Evolutionary conservation across 2,113 vertebrate species (phyloP).

Genomic region (Callionymus lyra): DNA sequence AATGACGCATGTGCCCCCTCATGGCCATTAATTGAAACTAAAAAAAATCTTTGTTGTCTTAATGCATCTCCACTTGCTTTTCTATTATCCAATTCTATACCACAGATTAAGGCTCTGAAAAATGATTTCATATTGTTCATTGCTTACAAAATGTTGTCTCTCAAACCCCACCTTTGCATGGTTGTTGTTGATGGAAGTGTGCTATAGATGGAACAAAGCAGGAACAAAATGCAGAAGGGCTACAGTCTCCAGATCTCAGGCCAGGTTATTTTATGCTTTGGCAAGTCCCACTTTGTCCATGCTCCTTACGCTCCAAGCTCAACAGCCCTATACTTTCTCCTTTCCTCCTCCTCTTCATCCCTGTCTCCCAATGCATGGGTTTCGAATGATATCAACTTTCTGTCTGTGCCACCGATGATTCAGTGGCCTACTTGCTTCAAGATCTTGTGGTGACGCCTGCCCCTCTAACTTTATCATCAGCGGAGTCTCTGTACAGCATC

Average conservation of each 20-base stretch:
- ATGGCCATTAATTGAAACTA: too few relatives aligned
- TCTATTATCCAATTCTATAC: too few relatives aligned
- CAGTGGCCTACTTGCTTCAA: slow-evolving; percentile 9
- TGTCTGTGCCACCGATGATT: slow-evolving; percentile 5
- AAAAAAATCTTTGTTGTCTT: too few relatives aligned
- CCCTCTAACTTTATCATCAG: background rate
- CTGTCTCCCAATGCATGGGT: background rate
- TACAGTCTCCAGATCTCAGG: background rate
- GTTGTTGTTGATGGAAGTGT: background rate
- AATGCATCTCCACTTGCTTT: too few relatives aligned
- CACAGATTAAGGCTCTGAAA: too few relatives aligned
- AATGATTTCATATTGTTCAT: too few relatives aligned
- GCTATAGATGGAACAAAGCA: background rate
- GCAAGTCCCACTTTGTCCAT: background rate
- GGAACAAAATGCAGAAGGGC: background rate
- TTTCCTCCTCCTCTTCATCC: background rate
- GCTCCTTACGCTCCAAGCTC: background rate
- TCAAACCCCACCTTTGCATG: background rate
- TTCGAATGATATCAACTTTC: background rate
- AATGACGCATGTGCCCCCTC: too few relatives aligned
- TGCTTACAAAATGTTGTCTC: too few relatives aligned
- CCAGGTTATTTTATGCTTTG: background rate
- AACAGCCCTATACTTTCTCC: background rate
- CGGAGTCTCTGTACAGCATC: slow-evolving; percentile 9
- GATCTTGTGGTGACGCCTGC: slow-evolving; percentile 3